These are phyloP conservation scores for Synodontis membranacea DNA, from an alignment of 2,113 vertebrate genomes.

Conservation along the genomic window DNA sequence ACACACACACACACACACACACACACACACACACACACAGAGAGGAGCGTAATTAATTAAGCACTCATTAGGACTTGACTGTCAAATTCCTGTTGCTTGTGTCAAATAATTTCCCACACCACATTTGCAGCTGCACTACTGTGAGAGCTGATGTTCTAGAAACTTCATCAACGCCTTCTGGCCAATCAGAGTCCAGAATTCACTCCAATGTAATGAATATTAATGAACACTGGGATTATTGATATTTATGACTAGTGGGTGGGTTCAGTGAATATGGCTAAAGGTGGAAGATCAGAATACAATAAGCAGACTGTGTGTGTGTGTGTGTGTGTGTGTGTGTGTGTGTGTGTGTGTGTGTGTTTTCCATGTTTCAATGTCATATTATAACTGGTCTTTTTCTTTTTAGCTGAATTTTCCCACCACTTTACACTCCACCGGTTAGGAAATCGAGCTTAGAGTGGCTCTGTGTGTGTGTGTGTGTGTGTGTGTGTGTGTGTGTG, in stretches of 20 bases:
- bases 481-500: slow-evolving; percentile 1
- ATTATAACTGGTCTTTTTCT: slow-evolving; percentile 41
- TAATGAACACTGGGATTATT: not conserved
- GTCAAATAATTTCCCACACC: slow-evolving; percentile 39
- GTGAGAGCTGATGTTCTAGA: not conserved
- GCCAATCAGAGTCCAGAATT: not conserved
- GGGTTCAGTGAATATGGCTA: not conserved
- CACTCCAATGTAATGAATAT: not conserved
- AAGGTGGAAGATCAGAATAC: not conserved
- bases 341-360: slow-evolving; percentile 6
- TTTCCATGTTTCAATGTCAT: slow-evolving; percentile 32
- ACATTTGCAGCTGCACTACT: not conserved
- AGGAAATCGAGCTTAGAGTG: slow-evolving; percentile 52
- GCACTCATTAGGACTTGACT: slow-evolving; percentile 59
- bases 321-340: slow-evolving; percentile 14
- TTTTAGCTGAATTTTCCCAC: slow-evolving; percentile 19
- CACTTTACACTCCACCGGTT: slow-evolving; percentile 45
- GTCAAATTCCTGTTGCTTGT: slow-evolving; percentile 51
- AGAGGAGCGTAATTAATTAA: slow-evolving; percentile 55
- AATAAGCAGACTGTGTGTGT: not conserved
- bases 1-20: not conserved
- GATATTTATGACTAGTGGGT: not conserved
- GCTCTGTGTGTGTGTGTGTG: slow-evolving; percentile 49
- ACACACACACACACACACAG: not conserved
- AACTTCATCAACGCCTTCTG: not conserved